Evolutionary conservation across 1,140 invertebrate species (phyloP).

Genomic region (Drosophila oshimai): DNA sequence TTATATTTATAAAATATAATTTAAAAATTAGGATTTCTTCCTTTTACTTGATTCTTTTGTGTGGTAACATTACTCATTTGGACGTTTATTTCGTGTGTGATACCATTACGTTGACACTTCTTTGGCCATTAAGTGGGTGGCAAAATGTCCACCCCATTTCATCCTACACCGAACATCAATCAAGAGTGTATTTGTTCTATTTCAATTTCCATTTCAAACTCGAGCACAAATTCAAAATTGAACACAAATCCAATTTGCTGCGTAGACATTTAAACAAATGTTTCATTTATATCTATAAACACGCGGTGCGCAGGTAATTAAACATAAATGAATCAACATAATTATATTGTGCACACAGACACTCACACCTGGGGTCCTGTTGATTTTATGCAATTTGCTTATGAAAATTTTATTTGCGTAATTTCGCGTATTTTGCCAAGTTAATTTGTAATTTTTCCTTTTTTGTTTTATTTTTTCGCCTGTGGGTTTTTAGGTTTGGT

Average conservation of each 20-base stretch:
- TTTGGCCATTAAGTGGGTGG: constrained; percentile 25
- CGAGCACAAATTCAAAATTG: constrained; percentile 9
- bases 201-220: constrained; percentile 10
- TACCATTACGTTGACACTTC: neutral
- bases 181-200: neutral
- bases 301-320: constrained; percentile 38
- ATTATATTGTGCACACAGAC: constrained; percentile 41
- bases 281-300: constrained; percentile 39
- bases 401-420: constrained; percentile 49
- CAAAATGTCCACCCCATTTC: neutral
- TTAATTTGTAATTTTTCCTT: constrained; percentile 13
- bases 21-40: too few relatives aligned
- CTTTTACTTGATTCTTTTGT: neutral
- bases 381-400: constrained; percentile 52
- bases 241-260: constrained; percentile 8
- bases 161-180: constrained; percentile 15
- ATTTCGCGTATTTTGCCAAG: constrained; percentile 38
- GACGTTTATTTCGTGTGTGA: neutral
- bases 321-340: constrained; percentile 53
- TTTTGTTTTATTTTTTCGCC: neutral
- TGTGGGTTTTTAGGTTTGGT: neutral
- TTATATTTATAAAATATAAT: neutral
- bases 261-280: constrained; percentile 5
- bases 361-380: constrained; percentile 1
- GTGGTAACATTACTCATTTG: constrained; percentile 18